Base-by-base conservation (phyloP, 1,140 invertebrate genomes). In the Subanguina moxae region DNA sequence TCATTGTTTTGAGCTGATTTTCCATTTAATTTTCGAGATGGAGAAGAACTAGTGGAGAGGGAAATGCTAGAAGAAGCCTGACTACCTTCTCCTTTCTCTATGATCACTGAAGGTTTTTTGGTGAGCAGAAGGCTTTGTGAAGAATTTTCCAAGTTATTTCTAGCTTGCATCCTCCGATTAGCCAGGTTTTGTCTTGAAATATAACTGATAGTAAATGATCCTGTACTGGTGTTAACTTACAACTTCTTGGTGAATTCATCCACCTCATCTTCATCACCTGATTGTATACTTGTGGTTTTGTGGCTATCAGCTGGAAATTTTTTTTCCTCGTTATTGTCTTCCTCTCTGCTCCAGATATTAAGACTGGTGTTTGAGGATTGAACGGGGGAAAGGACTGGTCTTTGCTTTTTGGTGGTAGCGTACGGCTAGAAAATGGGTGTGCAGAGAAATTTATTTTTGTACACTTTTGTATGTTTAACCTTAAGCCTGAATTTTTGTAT, bases 331-430 rank as follows among this genome's bases (percentile, higher is more conserved):
- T 38, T 11, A 11, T 38, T 38, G 32, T 38, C 32, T 25, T 52
- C 48, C 15, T 52, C 48, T 52, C 48, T 52, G 48, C 48, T 52
- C 48, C 48, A 52, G 15, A 52, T 15, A 52, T 52, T 52, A 5
- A 52, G 48, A 52, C 48, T 52, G 15, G 48, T 52, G 48, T 1
- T 52, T 25, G 48, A 52, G 48, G 48, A 25, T 52, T 21, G 48
- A 7, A 25, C 48, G 8, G 48, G 48, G 3, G 48, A 19, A 25
- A 52, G 48, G 23, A 52, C 48, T 19, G 48, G 23, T 52, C 23
- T 52, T 52, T 45, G 43, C 48, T 19, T 52, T 52, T 25, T 52
- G 48, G 3, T 21, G 48, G 48, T 52, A 7, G 23, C 8, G 48
- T 19, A 21, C 3, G 3, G 48, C 48, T 52, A 52, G 15, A 21